phyloP scores from a whole-genome alignment of 2,797 vertebrate genomes.

The Amazonetta brasiliensis region DNA sequence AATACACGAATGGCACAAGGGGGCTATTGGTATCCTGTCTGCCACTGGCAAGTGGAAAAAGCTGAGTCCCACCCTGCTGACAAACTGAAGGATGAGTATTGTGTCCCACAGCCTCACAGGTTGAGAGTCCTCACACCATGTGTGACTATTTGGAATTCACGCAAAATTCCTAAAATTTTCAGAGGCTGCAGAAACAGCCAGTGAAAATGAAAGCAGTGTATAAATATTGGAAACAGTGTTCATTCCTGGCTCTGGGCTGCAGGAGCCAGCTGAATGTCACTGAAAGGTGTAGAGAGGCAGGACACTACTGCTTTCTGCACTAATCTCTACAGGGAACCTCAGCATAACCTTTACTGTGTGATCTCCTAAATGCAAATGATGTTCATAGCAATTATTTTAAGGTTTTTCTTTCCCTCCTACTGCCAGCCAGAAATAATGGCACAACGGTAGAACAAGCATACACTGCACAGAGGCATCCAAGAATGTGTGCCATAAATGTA shows the following conservation, averaged over 20 bases:
- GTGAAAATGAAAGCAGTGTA: background rate
- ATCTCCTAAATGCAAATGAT: background rate
- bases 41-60: background rate
- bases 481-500: background rate
- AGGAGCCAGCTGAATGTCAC: background rate
- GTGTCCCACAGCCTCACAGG: background rate
- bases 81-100: background rate
- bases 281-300: background rate
- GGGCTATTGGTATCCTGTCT: background rate
- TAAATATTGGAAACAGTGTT: background rate
- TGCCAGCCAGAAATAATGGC: background rate
- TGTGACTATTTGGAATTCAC: background rate
- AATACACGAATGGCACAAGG: background rate
- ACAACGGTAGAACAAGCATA: background rate
- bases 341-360: background rate
- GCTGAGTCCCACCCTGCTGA: background rate
- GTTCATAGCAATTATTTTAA: background rate
- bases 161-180: background rate
- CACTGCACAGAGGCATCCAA: rapidly evolving
- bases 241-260: background rate
- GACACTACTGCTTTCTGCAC: background rate
- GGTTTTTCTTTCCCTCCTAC: background rate
- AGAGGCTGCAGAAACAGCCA: background rate
- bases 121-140: background rate
- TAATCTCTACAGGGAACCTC: background rate